Evolutionary conservation across 2,888 invertebrate species (phyloP), one percentile per base, ranked within the genome.

Genomic region (Hybos culiciformis): DNA sequence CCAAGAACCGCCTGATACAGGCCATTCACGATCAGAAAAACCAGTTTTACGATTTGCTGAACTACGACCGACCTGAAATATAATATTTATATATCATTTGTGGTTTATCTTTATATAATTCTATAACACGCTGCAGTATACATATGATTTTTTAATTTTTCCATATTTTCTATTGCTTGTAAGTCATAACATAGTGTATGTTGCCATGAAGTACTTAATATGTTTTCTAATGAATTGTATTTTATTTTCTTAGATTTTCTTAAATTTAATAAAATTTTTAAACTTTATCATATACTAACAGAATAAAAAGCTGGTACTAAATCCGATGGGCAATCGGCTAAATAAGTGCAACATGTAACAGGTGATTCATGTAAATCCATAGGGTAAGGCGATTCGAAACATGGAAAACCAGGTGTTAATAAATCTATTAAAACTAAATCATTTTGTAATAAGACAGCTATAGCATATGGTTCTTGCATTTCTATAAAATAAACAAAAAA

Each of bases 311-410:
- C 96, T 46, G 96, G 94, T 62, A 97, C 93, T 63, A 98, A 75
- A 70, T 98, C 97, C 47, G 88, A 86, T 36, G 97, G 96, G 68
- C 96, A 97, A 72, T 98, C 96, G 44, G 94, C 93, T 66, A 94
- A 79, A 74, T 98, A 98, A 46, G 84, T 80, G 68, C 94, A 91
- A 70, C 88, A 90, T 44, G 97, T 97, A 59, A 98, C 96, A 18
- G 96, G 88, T 41, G 94, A 93, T 71, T 98, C 97, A 73, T 98
- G 97, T 54, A 98, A 77, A 71, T 98, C 97, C 94, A 98, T 96
- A 49, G 97, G 92, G 72, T 98, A 97, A 36, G 97, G 98, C 73
- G 96, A 96, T 71, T 97, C 96, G 72, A 96, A 91, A 70, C 94
- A 93, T 19, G 97, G 97, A 72, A 94, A 98, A 62, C 96, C 96